Percentiles rank a stretch among this genome's conserved stretches.
Conservation (phyloP, 1,140 invertebrate species). For the Ceratina japonica region DNA sequence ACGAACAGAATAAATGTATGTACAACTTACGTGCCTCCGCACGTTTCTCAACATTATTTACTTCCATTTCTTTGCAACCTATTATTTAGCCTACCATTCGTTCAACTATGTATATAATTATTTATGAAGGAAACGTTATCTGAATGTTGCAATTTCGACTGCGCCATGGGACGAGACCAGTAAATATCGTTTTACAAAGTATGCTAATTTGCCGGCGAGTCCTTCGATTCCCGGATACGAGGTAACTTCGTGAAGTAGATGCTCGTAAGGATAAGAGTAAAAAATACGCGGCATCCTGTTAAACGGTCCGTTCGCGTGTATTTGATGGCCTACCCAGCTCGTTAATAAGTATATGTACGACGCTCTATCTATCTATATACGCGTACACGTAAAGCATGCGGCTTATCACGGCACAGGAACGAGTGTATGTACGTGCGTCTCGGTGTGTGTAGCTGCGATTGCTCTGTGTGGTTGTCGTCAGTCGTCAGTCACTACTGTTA, state of each 20-base stretch:
- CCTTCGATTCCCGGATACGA: background rate
- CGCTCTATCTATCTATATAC: too few relatives aligned
- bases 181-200: too few relatives aligned
- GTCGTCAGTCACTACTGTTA: conserved; percentile 12
- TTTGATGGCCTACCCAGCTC: background rate
- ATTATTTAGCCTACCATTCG: background rate
- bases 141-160: too few relatives aligned
- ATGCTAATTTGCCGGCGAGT: background rate
- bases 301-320: background rate
- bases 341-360: background rate
- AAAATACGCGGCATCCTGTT: conserved; percentile 1
- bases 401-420: conserved; percentile 1
- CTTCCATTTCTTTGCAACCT: background rate
- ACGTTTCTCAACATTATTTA: conserved; percentile 20
- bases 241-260: background rate
- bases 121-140: background rate
- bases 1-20: conserved; percentile 57
- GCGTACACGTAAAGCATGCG: background rate
- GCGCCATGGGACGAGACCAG: too few relatives aligned
- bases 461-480: conserved; percentile 12
- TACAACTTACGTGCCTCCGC: conserved; percentile 38
- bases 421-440: background rate
- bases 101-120: background rate
- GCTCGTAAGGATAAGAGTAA: background rate
- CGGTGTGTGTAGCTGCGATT: background rate